Conservation (phyloP, 2,113 vertebrate species). For the Pelecanoides urinatrix region DNA sequence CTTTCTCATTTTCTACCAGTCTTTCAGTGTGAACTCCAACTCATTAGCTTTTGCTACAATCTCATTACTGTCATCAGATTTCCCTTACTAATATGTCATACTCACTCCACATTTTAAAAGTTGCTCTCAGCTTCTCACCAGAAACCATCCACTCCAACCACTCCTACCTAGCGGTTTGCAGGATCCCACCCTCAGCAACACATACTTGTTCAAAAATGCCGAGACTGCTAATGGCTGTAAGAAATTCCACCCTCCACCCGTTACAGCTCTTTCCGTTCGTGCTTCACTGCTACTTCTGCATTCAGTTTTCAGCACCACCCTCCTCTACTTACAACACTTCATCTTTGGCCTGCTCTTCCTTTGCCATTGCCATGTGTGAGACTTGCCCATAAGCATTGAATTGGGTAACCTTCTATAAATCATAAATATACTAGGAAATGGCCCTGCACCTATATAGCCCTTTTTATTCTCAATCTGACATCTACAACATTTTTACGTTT, state of each 20-base stretch:
- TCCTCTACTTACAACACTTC: background rate
- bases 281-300: background rate
- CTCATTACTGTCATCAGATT: background rate
- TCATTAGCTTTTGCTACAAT: background rate
- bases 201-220: background rate
- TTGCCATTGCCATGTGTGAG: background rate
- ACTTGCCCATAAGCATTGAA: background rate
- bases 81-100: background rate
- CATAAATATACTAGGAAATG: background rate
- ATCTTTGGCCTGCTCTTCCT: background rate
- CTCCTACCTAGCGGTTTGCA: background rate
- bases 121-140: background rate
- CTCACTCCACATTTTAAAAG: background rate
- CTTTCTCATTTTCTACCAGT: background rate
- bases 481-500: background rate
- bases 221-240: background rate
- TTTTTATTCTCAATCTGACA: background rate
- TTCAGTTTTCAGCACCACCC: background rate
- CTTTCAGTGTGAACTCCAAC: background rate
- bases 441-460: background rate
- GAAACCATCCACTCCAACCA: background rate
- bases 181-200: background rate
- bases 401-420: background rate
- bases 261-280: background rate
- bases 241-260: background rate